A percentile compares a stretch with the other conserved stretches of the same genome.
Evolutionary conservation across 2,113 vertebrate species (phyloP).

Genomic region (Apodemus speciosus): DNA sequence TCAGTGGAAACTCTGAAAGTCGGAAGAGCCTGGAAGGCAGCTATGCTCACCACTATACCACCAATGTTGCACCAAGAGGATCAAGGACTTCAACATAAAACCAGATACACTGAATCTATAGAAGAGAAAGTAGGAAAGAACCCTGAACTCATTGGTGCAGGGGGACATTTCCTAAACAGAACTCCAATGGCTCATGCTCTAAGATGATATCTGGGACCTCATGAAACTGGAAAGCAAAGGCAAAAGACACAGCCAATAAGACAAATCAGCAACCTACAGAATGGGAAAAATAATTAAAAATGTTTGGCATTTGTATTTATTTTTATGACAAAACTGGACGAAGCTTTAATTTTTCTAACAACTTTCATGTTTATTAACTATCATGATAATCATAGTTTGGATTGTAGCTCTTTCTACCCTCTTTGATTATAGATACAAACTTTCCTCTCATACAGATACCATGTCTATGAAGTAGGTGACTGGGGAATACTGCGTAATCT

Average conservation of each 20-base stretch:
- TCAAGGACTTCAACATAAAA: no score
- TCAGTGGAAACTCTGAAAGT: background rate
- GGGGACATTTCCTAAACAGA: no score
- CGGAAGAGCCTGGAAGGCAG: slow-evolving; percentile 74
- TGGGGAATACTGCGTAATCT: background rate
- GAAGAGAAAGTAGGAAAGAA: no score
- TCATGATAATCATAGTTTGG: background rate
- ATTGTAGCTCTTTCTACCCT: background rate
- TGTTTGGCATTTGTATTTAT: background rate
- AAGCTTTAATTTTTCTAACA: background rate
- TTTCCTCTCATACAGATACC: background rate
- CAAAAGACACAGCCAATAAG: no score
- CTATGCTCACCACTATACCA: slow-evolving; percentile 88
- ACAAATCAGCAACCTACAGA: no score
- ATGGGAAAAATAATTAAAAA: background rate
- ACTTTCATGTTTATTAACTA: background rate
- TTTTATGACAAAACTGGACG: background rate
- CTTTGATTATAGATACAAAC: background rate
- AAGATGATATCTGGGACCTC: no score
- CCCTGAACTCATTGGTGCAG: no score
- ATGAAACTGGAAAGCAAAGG: no score
- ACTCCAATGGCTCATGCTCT: no score
- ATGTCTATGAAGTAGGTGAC: background rate
- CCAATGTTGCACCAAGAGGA: slow-evolving; percentile 71
- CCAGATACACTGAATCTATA: no score